Base-by-base conservation (phyloP, 2,888 invertebrate genomes). In the Macrosoma leucophasiata region DNA sequence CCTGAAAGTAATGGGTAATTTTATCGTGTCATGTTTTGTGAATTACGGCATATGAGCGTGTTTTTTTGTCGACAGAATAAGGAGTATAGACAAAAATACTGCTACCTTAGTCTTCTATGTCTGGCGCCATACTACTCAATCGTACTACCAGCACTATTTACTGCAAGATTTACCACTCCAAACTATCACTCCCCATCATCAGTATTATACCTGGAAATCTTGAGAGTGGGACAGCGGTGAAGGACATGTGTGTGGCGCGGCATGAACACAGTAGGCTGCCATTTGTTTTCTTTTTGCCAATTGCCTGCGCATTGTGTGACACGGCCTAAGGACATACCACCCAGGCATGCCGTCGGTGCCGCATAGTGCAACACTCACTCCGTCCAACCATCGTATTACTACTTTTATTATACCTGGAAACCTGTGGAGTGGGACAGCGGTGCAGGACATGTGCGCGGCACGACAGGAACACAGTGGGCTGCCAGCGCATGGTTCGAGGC, bases 141-240 rank as follows among this genome's bases (percentile, higher is more conserved):
- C n/a, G n/a, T n/a, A n/a, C n/a, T n/a, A n/a, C n/a, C n/a, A n/a
- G n/a, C n/a, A n/a, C n/a, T n/a, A n/a, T n/a, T n/a, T n/a, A n/a
- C n/a, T n/a, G n/a, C n/a, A n/a, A n/a, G n/a, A n/a, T n/a, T n/a
- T n/a, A n/a, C n/a, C n/a, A n/a, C n/a, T n/a, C n/a, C n/a, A n/a
- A n/a, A n/a, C n/a, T n/a, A n/a, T n/a, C n/a, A n/a, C n/a, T n/a
- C n/a, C n/a, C n/a, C n/a, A n/a, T n/a, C n/a, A n/a, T n/a, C n/a
- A n/a, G n/a, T n/a, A n/a, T n/a, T n/a, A n/a, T 77, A 90, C 91
- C 90, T 74, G 91, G 91, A 61, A 91, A 89, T 61, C 89, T 87
- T 56, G 90, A 90, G 53, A 91, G 86, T n/a, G 90, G 90, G 40
- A 91, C 90, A 19, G 90, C 90, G 50, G 89, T 86, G 64, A 91